Conservation (phyloP, 2,888 invertebrate genomes). For the Iphiclides podalirius region DNA sequence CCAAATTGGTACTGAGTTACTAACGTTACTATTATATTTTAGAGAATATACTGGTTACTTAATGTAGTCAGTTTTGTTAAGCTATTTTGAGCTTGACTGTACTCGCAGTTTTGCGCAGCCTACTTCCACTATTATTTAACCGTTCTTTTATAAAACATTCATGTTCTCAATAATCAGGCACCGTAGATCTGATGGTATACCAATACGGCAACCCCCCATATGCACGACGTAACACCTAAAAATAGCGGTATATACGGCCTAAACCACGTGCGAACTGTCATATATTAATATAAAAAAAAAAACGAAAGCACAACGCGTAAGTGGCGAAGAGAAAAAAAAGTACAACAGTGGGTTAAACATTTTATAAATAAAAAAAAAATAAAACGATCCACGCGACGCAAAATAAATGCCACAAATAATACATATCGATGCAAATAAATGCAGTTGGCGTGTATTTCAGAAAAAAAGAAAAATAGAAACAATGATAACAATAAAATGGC, state of each 20-base stretch:
- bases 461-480: not conserved
- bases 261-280: conserved; percentile 80
- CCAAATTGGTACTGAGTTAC: no score
- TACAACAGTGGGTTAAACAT: conserved; percentile 32
- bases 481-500: conserved; percentile 23
- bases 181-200: conserved; percentile 68
- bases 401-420: conserved; percentile 67
- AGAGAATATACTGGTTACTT: no score
- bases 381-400: conserved; percentile 50
- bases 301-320: conserved; percentile 53
- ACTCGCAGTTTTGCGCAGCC: no score
- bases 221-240: conserved; percentile 93
- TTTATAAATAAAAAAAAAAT: conserved; percentile 36
- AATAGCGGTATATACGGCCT: conserved; percentile 87
- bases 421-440: conserved; percentile 50
- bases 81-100: no score
- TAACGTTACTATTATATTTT: no score
- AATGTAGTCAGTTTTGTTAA: no score
- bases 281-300: conserved; percentile 29
- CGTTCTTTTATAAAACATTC: no score
- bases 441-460: conserved; percentile 36
- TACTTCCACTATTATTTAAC: no score
- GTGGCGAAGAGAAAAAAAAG: conserved; percentile 34
- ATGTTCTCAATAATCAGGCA: no score
- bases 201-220: conserved; percentile 86